Conservation (phyloP, 2,888 invertebrate genomes). For the Drosophila birchii region DNA sequence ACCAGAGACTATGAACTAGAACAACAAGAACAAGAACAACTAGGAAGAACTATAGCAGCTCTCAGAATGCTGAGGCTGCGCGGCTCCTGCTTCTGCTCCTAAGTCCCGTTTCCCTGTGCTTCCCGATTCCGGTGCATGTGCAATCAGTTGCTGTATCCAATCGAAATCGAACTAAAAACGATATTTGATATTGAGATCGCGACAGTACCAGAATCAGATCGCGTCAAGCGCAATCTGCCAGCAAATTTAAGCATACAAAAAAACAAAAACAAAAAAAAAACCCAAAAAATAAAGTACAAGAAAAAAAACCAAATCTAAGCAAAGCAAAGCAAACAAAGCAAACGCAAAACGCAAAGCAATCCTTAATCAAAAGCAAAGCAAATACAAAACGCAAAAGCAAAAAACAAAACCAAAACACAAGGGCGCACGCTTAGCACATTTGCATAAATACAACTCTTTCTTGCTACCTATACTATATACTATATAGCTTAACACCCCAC, state of each 20-base stretch:
- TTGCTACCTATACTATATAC: slow-evolving; percentile 30
- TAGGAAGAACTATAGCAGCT: slow-evolving; percentile 54
- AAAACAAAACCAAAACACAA: slow-evolving; percentile 37
- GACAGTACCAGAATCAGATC: slow-evolving; percentile 49
- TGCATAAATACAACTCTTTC: slow-evolving; percentile 54
- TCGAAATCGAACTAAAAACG: slow-evolving; percentile 65
- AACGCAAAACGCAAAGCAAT: slow-evolving; percentile 36
- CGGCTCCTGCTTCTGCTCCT: slow-evolving; percentile 79
- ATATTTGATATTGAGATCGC: slow-evolving; percentile 59
- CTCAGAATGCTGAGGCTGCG: slow-evolving; percentile 63
- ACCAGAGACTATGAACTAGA: slow-evolving; percentile 39
- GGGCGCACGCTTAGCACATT: slow-evolving; percentile 77
- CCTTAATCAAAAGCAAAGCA: slow-evolving; percentile 36
- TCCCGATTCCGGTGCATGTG: slow-evolving; percentile 78
- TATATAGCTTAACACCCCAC: slow-evolving; percentile 33
- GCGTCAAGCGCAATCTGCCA: slow-evolving; percentile 53
- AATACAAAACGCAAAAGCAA: slow-evolving; percentile 46
- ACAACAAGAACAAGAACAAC: slow-evolving; percentile 43
- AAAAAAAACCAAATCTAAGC: slow-evolving; percentile 49
- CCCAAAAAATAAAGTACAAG: slow-evolving; percentile 30
- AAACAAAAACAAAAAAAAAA: slow-evolving; percentile 12
- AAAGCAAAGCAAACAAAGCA: slow-evolving; percentile 47
- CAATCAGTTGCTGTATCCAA: slow-evolving; percentile 75
- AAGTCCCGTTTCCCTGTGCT: slow-evolving; percentile 78
- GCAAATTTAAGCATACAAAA: slow-evolving; percentile 48